These are phyloP conservation scores for Vanessa atalanta DNA, from an alignment of 1,140 invertebrate species.

Conservation along the genomic window DNA sequence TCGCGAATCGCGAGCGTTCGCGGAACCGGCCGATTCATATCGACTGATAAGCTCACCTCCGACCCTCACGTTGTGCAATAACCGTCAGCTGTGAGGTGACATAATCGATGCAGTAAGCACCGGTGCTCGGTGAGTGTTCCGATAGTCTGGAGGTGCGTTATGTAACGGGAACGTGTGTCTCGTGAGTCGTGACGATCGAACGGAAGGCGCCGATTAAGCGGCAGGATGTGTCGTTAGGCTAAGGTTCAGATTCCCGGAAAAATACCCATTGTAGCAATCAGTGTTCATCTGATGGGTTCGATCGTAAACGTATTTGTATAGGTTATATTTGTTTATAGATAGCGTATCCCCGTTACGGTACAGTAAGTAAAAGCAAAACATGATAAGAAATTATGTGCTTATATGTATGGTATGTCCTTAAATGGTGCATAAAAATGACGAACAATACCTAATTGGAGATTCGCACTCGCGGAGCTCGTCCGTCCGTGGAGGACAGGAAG, in stretches of 20 bases:
- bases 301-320: constrained; percentile 16
- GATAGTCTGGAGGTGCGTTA: constrained; percentile 69
- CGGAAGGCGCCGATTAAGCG: constrained; percentile 14
- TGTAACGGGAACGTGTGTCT: constrained; percentile 62
- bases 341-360: neutral
- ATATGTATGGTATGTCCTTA: constrained; percentile 20
- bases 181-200: constrained; percentile 22
- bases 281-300: constrained; percentile 13
- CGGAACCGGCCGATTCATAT: constrained; percentile 48
- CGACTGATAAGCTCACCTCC: constrained; percentile 53
- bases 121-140: constrained; percentile 63
- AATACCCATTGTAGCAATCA: constrained; percentile 20
- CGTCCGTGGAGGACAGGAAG: constrained; percentile 42
- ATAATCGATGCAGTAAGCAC: constrained; percentile 78
- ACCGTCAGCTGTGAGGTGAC: constrained; percentile 74
- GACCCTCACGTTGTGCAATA: constrained; percentile 60
- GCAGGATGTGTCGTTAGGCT: constrained; percentile 36
- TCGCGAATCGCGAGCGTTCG: constrained; percentile 47
- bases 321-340: constrained; percentile 7
- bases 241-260: constrained; percentile 23
- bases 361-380: constrained; percentile 1
- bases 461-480: constrained; percentile 46
- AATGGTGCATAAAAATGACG: constrained; percentile 39
- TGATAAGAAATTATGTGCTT: constrained; percentile 1
- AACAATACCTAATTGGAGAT: constrained; percentile 51